Conservation (phyloP, 2,797 vertebrate genomes). For the Novumbra hubbsi region DNA sequence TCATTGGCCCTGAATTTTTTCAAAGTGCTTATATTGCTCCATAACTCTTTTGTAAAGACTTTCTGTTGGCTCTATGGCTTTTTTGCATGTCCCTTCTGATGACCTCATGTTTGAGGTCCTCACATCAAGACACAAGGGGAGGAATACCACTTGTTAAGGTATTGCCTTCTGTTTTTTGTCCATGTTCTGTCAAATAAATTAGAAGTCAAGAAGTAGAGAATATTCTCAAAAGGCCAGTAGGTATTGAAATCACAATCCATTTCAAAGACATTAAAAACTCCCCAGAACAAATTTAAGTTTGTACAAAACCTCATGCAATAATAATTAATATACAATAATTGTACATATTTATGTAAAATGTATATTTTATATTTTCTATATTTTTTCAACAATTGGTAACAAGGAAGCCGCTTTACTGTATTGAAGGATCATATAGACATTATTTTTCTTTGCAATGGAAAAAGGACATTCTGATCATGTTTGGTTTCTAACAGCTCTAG, state of each 20-base stretch:
- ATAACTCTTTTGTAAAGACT: background rate
- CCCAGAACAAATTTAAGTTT: conserved; percentile 48
- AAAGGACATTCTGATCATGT: background rate
- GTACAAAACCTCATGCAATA: conserved; percentile 44
- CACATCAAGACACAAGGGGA: conserved; percentile 43
- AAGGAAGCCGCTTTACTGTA: background rate
- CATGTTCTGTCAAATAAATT: conserved; percentile 23
- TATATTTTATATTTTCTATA: conserved; percentile 48
- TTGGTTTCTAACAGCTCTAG: background rate
- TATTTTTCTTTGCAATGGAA: background rate
- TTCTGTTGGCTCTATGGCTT: conserved; percentile 17
- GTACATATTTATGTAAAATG: conserved; percentile 52
- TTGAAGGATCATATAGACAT: background rate
- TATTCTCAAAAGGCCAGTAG: conserved; percentile 41
- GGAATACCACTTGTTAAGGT: conserved; percentile 4
- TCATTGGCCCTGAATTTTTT: background rate
- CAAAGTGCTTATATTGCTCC: background rate
- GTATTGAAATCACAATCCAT: conserved; percentile 21
- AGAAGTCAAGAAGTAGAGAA: conserved; percentile 30
- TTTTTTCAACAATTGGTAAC: conserved; percentile 33
- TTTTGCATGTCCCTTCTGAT: conserved; percentile 56
- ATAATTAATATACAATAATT: conserved; percentile 59
- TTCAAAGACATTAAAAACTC: conserved; percentile 42
- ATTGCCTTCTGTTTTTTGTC: conserved; percentile 17
- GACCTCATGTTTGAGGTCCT: background rate